Evolutionary conservation across 1,140 invertebrate genomes (phyloP).

Genomic region (Ooceraea biroi): DNA sequence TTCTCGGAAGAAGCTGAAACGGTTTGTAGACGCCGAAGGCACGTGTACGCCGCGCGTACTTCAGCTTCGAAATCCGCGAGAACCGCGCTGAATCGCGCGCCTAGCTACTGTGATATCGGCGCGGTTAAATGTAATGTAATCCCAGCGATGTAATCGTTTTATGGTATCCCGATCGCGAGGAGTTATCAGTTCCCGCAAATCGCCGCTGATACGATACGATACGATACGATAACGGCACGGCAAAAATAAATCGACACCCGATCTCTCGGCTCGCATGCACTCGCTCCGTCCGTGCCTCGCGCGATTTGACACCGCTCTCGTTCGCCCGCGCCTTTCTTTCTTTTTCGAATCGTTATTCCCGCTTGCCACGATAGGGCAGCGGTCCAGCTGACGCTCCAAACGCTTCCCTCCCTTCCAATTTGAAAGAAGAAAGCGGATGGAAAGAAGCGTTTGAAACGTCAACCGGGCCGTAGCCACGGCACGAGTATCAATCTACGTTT

Average conservation of each 20-base stretch:
- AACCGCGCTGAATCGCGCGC: no score
- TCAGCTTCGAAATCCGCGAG: no score
- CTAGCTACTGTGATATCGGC: not conserved
- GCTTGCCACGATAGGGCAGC: no score
- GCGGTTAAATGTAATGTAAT: not conserved
- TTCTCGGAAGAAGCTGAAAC: no score
- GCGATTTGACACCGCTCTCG: not conserved
- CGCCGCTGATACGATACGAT: not conserved
- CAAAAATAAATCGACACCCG: conserved; percentile 25
- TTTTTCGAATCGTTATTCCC: not conserved
- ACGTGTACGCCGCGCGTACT: no score
- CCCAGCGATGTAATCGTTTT: not conserved
- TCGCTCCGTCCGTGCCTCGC: conserved; percentile 4
- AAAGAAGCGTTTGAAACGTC: no score
- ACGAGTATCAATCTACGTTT: no score
- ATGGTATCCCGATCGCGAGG: not conserved
- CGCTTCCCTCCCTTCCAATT: no score
- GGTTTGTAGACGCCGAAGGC: no score
- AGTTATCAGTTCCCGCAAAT: not conserved
- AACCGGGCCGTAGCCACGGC: no score
- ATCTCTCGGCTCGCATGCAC: conserved; percentile 3
- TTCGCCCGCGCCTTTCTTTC: not conserved
- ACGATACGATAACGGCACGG: conserved; percentile 19
- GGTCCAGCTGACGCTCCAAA: no score
- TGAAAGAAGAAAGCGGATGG: no score